phyloP scores from a whole-genome alignment of 2,888 invertebrate genomes.

The Xanthorhoe designata region DNA sequence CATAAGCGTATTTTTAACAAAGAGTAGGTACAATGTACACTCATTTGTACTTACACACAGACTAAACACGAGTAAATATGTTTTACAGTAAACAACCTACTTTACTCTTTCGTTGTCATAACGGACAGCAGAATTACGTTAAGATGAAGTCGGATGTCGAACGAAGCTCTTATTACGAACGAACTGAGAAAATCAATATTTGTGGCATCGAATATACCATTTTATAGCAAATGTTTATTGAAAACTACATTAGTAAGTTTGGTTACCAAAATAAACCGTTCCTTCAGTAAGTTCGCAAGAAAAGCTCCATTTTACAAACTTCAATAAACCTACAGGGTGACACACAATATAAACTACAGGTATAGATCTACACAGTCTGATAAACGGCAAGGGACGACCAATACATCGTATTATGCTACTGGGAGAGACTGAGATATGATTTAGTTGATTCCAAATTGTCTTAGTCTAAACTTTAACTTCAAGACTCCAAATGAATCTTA shows the following conservation, averaged over 20 bases:
- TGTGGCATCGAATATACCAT: too few species aligned
- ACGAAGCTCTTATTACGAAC: conserved; percentile 14
- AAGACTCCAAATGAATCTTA: background rate
- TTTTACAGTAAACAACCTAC: conserved; percentile 74
- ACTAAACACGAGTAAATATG: conserved; percentile 74
- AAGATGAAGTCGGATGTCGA: conserved; percentile 37
- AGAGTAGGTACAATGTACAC: conserved; percentile 71
- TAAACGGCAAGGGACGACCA: conserved; percentile 66
- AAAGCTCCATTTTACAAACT: conserved; percentile 17
- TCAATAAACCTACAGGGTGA: conserved; percentile 61
- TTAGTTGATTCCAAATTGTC: background rate
- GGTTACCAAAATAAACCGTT: background rate
- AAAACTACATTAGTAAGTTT: too few species aligned
- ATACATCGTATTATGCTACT: conserved; percentile 52
- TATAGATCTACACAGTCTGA: conserved; percentile 77
- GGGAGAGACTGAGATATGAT: background rate
- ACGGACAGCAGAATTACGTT: conserved; percentile 73
- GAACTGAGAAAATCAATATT: background rate
- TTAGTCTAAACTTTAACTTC: background rate
- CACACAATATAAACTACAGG: conserved; percentile 63
- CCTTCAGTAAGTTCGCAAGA: background rate
- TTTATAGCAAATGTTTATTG: too few species aligned
- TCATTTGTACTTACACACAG: conserved; percentile 80
- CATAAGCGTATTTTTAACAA: conserved; percentile 41
- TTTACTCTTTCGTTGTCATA: conserved; percentile 81